Base-by-base conservation (phyloP, 2,888 invertebrate species). In the Ophion slaviceki region DNA sequence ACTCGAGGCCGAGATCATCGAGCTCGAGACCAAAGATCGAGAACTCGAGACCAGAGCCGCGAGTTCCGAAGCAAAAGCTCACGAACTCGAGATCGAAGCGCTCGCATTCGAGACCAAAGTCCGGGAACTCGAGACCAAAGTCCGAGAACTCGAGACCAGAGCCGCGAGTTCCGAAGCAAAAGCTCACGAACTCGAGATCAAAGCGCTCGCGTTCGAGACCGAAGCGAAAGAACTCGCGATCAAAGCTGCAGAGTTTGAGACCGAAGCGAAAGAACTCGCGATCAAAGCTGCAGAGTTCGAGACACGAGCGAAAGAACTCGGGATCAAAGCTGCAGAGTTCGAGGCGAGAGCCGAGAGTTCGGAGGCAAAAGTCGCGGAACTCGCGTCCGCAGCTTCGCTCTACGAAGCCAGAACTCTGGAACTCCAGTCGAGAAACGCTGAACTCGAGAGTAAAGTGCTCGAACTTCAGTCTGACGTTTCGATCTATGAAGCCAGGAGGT, bases 31-130 rank as follows among this genome's bases (percentile, higher is more conserved):
- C 6, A 66, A 57, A 17, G 47, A 24, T n/a, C n/a, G 3, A 61
- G 40, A 40, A 8, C 74, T 80, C 20, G 74, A 24, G 10, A 4
- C 11, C 6, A 36, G 32, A 53, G 62, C 64, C 17, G 20, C 53
- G 24, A 45, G 70, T 6, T 45, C 89, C 10, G 61, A 57, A 92
- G 93, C n/a, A 90, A 89, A 1, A 82, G 57, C 72, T 28, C 24
- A n/a, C 2, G 83, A 28, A 80, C 85, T 28, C 75, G 87, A 20
- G 90, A 57, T n/a, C 89, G 62, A 91, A n/a, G 84, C 71, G 4
- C 20, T 67, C 90, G 90, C 17, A 77, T 92, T 14, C 24, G 62
- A 66, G 20, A 24, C 14, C 24, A 20, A 70, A 20, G 45, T 36
- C 17, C 20, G 6, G 0, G 90, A 17, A 80, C 91, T 14, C 32